phyloP scores from a whole-genome alignment of 53 echinoderm and acorn worm genomes.

The Stichopus horrens region DNA sequence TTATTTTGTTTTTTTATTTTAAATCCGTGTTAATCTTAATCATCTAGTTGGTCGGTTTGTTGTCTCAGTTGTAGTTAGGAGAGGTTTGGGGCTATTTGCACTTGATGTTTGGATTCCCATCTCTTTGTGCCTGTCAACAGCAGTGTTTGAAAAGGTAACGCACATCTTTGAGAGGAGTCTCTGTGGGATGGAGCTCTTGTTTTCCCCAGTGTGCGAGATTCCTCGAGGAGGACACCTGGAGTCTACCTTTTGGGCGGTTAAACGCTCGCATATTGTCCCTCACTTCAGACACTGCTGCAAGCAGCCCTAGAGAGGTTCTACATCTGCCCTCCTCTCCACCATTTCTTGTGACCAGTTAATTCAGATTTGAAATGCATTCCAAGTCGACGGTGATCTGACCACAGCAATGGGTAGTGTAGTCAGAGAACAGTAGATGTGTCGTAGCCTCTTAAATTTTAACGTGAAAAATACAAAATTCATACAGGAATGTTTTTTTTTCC shows the following conservation, averaged over 20 bases:
- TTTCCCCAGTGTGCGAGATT: too few relatives aligned
- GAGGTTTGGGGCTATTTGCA: not conserved
- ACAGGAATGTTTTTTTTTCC: slow-evolving; percentile 20
- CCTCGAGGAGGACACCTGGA: too few relatives aligned
- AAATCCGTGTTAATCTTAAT: not conserved
- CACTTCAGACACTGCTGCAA: too few relatives aligned
- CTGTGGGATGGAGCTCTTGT: too few relatives aligned
- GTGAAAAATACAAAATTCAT: not conserved
- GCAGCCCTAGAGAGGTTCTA: not conserved
- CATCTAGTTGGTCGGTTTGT: slow-evolving; percentile 5
- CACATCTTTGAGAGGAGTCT: too few relatives aligned
- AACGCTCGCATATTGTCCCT: too few relatives aligned
- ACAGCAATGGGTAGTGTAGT: slow-evolving; percentile 39
- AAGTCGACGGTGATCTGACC: slow-evolving; percentile 4
- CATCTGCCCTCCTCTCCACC: not conserved
- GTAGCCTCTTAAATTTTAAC: slow-evolving; percentile 29
- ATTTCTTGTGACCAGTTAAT: slow-evolving; percentile 22
- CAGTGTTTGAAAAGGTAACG: not conserved
- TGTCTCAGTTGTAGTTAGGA: slow-evolving; percentile 1
- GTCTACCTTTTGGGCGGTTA: too few relatives aligned
- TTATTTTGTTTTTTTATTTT: not conserved
- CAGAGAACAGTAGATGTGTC: slow-evolving; percentile 32
- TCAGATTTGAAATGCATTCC: slow-evolving; percentile 38
- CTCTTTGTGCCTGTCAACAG: not conserved
- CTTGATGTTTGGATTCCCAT: not conserved